Percentiles rank a stretch among this genome's conserved stretches.
Conservation (phyloP, 2,888 invertebrate species). For the Philopedon plagiatum region DNA sequence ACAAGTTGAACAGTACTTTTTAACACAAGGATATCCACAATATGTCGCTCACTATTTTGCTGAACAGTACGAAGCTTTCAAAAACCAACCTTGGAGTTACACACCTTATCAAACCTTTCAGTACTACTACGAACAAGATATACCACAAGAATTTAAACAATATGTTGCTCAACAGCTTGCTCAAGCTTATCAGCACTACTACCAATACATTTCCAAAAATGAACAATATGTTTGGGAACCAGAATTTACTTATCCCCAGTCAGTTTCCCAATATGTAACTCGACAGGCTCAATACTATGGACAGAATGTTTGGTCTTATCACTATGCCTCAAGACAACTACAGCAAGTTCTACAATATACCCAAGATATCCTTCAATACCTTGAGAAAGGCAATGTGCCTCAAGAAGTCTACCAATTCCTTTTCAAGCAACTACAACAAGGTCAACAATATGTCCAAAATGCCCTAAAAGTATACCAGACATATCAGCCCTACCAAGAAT, state of each 20-base stretch:
- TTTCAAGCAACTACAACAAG: conserved; percentile 36
- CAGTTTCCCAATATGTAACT: conserved; percentile 30
- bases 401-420: conserved; percentile 30
- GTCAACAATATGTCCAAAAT: conserved; percentile 18
- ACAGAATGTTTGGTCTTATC: conserved; percentile 8
- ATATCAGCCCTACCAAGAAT: conserved; percentile 26
- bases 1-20: conserved; percentile 22
- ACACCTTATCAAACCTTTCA: conserved; percentile 37
- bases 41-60: conserved; percentile 30
- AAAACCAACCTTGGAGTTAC: conserved; percentile 28
- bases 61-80: conserved; percentile 33
- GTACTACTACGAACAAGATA: conserved; percentile 23
- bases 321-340: conserved; percentile 20
- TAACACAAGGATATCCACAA: conserved; percentile 30
- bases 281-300: conserved; percentile 21
- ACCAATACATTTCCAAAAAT: conserved; percentile 14
- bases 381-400: not conserved
- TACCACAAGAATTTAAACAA: conserved; percentile 29
- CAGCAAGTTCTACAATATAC: conserved; percentile 21
- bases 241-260: conserved; percentile 9
- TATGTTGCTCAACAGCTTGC: conserved; percentile 30
- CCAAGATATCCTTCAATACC: conserved; percentile 30
- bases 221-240: conserved; percentile 20
- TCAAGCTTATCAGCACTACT: conserved; percentile 25
- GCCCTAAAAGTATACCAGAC: conserved; percentile 22